A percentile compares a stretch with the other conserved stretches of the same genome.
These are phyloP conservation scores for Agriotes lineatus DNA, from an alignment of 2,888 invertebrate species.

Conservation along the genomic window DNA sequence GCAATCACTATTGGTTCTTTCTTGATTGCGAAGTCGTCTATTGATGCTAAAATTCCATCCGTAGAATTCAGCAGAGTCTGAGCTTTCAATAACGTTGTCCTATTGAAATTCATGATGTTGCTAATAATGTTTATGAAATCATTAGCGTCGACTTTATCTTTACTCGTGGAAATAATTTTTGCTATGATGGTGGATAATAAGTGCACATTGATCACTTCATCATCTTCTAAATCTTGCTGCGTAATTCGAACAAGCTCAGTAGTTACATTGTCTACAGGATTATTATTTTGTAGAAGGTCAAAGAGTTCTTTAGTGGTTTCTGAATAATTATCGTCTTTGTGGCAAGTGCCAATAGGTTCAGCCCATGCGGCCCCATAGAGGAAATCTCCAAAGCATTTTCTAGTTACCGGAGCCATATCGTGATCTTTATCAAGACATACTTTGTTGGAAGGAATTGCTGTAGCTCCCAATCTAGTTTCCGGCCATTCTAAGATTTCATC, in stretches of 20 bases:
- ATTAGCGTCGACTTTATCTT: conserved; percentile 4
- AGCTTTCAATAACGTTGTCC: conserved; percentile 54
- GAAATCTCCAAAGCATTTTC: conserved; percentile 70
- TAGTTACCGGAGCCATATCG: conserved; percentile 70
- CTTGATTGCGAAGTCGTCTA: conserved; percentile 68
- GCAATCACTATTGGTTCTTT: not conserved
- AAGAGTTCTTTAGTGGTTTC: conserved; percentile 25
- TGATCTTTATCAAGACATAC: conserved; percentile 67
- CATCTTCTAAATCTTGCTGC: not conserved
- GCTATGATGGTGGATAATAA: conserved; percentile 20
- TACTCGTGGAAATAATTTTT: not conserved
- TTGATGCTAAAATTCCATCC: conserved; percentile 72
- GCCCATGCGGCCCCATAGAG: conserved; percentile 70
- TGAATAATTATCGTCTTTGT: not conserved
- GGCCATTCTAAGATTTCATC: conserved; percentile 60
- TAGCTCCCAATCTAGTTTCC: conserved; percentile 66
- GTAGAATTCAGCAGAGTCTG: conserved; percentile 72
- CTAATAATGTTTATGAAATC: conserved; percentile 67
- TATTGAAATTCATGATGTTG: conserved; percentile 68
- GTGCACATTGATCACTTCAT: conserved; percentile 24
- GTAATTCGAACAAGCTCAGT: conserved; percentile 16
- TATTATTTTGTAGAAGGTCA: conserved; percentile 11
- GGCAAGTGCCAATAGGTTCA: conserved; percentile 15
- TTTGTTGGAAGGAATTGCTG: conserved; percentile 66
- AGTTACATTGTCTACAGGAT: conserved; percentile 22